Base-by-base conservation (phyloP, 2,797 vertebrate species). In the Semaprochilodus insignis region DNA sequence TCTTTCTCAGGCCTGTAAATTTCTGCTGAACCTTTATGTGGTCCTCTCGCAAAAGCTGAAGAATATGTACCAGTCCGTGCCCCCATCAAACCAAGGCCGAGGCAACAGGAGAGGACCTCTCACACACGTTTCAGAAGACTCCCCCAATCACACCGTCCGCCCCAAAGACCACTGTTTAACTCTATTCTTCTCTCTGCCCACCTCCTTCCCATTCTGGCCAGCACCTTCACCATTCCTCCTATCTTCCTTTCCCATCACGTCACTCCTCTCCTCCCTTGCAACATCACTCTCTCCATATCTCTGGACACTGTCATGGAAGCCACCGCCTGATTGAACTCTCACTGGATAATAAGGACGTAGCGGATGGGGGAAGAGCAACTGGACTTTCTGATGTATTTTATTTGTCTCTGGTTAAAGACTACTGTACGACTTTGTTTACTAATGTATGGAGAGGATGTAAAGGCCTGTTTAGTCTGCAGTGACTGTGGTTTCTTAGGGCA, bases 401-500 rank as follows among this genome's bases (percentile, higher is more conserved):
- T 92, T 94, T 86, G 85, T 87, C 82, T 88, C 81, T 88, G 67
- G 85, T 92, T 90, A 90, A 91, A 91, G 90, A 89, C 84, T 86
- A 93, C 91, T 91, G 92, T 95, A 90, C 91, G 90, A 93, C 92
- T 91, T 91, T 85, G 93, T 94, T 94, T 92, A 86, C 86, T 87
- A 86, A 91, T 91, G 87, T 90, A 88, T 89, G 88, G 87, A 77
- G 83, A 73, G 88, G 77, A 81, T 91, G 88, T 87, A 89, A 83
- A 84, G 88, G 91, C 89, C 86, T 86, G 87, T 93, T 89, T 92
- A 90, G 92, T 94, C 91, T 93, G 90, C 92, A 89, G 94, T 93
- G 92, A 89, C 94, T 84, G 92, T 95, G 93, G 91, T 94, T 88
- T 93, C 90, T 92, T 94, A 94, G 93, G 92, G 90, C 90, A 90